Conservation (phyloP, 2,888 invertebrate species). For the Phania funesta region DNA sequence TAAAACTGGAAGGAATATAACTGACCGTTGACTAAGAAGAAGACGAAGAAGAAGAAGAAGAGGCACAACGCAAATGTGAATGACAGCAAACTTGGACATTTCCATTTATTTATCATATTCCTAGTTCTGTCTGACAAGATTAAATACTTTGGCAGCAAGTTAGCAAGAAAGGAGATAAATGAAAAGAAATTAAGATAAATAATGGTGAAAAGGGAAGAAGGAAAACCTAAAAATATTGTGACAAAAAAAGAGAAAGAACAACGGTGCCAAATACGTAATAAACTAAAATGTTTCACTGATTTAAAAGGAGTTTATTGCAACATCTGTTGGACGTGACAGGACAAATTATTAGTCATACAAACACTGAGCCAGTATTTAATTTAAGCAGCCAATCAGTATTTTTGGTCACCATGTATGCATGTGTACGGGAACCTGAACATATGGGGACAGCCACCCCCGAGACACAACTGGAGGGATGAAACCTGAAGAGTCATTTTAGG, state of each 20-base stretch:
- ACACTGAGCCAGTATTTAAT: not conserved
- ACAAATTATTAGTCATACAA: conserved; percentile 1
- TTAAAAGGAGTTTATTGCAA: conserved; percentile 28
- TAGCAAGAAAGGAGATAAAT: not conserved
- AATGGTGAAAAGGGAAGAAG: conserved; percentile 4
- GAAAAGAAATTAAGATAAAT: conserved; percentile 36
- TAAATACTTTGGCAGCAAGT: conserved; percentile 33
- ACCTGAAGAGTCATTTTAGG: no score
- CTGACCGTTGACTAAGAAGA: conserved; percentile 10
- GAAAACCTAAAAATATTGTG: not conserved
- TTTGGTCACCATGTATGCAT: no score
- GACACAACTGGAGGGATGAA: no score
- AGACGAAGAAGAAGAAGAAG: no score
- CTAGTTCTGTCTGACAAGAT: conserved; percentile 29
- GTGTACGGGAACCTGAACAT: no score
- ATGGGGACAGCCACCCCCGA: no score
- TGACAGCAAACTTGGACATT: conserved; percentile 54
- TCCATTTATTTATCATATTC: conserved; percentile 23
- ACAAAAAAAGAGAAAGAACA: not conserved
- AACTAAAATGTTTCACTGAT: conserved; percentile 26
- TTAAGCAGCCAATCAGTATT: not conserved
- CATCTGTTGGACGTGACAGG: conserved; percentile 48
- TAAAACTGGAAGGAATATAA: conserved; percentile 7
- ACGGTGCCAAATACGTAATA: conserved; percentile 42
- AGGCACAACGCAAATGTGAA: conserved; percentile 59